Conservation (phyloP, 2,888 invertebrate species). For the Pseudococcus jackbeardsleyi region DNA sequence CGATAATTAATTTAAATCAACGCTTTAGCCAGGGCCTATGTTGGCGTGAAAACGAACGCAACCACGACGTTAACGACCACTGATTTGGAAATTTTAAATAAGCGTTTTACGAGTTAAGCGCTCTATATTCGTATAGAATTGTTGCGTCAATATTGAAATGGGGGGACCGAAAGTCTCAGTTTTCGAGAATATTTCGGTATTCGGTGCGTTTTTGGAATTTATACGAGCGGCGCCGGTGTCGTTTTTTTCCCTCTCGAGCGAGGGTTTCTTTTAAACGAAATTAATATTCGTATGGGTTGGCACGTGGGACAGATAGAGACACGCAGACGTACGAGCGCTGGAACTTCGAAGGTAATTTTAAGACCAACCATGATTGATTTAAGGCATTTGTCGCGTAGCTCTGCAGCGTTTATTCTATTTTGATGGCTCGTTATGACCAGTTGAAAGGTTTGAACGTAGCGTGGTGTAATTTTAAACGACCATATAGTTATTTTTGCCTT, state of each 20-base stretch:
- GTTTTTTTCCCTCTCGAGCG: neutral
- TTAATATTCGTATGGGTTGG: constrained; percentile 19
- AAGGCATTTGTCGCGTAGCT: constrained; percentile 15
- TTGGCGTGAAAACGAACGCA: neutral
- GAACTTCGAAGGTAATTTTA: neutral
- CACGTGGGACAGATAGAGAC: neutral
- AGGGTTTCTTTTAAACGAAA: neutral
- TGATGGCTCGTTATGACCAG: constrained; percentile 28
- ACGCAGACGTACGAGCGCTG: neutral
- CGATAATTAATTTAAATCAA: constrained; percentile 45
- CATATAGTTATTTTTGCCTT: neutral
- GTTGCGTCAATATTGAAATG: constrained; percentile 3
- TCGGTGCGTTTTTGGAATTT: constrained; percentile 27
- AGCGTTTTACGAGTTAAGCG: constrained; percentile 32
- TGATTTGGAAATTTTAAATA: constrained; percentile 29
- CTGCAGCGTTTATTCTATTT: neutral
- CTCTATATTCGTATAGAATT: neutral
- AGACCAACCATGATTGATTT: constrained; percentile 22
- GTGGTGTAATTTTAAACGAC: neutral
- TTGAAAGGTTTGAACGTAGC: neutral
- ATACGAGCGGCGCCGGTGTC: constrained; percentile 22
- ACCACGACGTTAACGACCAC: constrained; percentile 4
- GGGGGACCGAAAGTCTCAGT: neutral
- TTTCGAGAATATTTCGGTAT: constrained; percentile 14
- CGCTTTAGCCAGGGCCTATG: neutral